Conservation (phyloP, 2,888 invertebrate genomes). For the Metellina segmentata region DNA sequence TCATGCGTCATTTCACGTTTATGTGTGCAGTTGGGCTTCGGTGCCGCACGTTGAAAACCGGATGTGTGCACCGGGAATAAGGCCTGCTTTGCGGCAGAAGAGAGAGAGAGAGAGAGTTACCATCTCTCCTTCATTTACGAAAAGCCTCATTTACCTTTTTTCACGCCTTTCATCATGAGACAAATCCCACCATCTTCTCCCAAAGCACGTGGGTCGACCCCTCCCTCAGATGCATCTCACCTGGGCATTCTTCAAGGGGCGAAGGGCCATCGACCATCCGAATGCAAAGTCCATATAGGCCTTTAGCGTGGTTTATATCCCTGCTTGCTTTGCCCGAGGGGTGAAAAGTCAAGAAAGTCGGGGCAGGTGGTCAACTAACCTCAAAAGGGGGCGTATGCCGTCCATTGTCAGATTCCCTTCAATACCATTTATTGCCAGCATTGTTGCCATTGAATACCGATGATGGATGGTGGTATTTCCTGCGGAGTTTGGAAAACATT, state of each 20-base stretch:
- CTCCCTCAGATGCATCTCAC: too few species aligned
- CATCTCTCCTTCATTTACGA: too few species aligned
- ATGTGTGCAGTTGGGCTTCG: too few species aligned
- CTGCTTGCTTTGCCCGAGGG: constrained; percentile 17
- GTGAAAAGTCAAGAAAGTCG: constrained; percentile 59
- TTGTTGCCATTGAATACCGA: constrained; percentile 20
- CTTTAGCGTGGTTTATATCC: background rate
- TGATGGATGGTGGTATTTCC: constrained; percentile 50
- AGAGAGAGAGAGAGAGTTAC: too few species aligned
- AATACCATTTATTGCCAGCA: constrained; percentile 25
- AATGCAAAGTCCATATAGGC: background rate
- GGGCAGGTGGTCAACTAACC: constrained; percentile 75
- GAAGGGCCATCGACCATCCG: background rate
- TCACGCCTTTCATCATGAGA: background rate
- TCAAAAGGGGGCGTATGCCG: constrained; percentile 67
- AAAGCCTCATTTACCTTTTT: too few species aligned
- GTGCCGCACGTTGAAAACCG: too few species aligned
- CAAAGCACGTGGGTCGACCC: background rate
- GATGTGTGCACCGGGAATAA: too few species aligned
- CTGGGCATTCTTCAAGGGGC: too few species aligned
- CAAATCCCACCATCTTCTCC: background rate
- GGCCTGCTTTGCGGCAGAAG: too few species aligned
- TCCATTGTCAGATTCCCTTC: constrained; percentile 39
- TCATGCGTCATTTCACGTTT: too few species aligned
- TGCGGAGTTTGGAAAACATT: constrained; percentile 39